These are phyloP conservation scores for Sylvilagus floridanus DNA, from an alignment of 2,797 vertebrate species.

Conservation along the genomic window DNA sequence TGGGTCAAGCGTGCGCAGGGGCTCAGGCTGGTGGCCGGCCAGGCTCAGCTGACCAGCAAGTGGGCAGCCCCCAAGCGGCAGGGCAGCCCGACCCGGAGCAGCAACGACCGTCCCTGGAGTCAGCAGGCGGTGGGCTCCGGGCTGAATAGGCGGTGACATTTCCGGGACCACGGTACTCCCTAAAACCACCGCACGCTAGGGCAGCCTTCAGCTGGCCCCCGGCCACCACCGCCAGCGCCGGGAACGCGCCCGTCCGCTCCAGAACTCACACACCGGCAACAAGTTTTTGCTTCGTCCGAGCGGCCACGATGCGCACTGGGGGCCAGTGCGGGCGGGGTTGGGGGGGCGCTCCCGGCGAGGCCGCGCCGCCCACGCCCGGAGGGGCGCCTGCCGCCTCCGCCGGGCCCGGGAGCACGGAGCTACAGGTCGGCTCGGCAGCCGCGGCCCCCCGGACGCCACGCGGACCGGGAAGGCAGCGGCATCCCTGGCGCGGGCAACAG, in stretches of 20 bases:
- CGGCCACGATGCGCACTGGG: neutral
- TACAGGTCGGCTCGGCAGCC: neutral
- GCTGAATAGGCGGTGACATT: neutral
- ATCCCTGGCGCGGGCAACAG: conserved; percentile 53
- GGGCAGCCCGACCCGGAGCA: neutral
- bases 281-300: conserved; percentile 71
- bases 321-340: neutral
- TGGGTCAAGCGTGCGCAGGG: neutral
- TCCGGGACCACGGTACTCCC: neutral
- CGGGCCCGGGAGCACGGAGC: no score
- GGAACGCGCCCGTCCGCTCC: conserved; percentile 46
- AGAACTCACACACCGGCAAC: conserved; percentile 73
- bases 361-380: neutral
- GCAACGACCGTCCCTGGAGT: neutral
- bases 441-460: neutral
- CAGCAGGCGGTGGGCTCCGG: neutral
- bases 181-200: neutral
- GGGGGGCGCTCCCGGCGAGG: neutral
- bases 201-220: neutral
- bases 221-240: neutral
- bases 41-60: conserved; percentile 60
- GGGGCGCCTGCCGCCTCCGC: neutral
- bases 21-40: neutral
- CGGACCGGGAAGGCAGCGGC: neutral
- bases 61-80: neutral